Evolutionary conservation across 64 coral and sea anemone species (phyloP), one percentile per base, ranked within the genome.

Genomic region (Stichodactyla mertensii): DNA sequence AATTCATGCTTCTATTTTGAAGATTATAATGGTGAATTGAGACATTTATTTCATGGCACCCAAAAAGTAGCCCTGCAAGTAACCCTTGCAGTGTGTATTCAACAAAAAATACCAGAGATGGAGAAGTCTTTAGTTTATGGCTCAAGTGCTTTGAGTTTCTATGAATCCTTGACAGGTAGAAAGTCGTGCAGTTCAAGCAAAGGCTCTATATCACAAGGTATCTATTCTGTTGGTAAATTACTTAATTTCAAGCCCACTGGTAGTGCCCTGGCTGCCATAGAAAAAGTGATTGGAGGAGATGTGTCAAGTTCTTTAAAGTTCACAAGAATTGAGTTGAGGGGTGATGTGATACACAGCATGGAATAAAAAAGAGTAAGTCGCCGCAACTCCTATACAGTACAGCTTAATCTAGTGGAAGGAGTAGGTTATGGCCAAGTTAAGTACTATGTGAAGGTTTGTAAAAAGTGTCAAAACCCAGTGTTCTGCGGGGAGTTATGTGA

Each of bases 1-100:
- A 51, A n/a, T 3, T 90, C 83, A 1, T 90, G 89, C 69, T 90
- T 90, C 27, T 85, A 70, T 64, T 90, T 86, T 90, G 83, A 86
- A 13, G 89, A 57, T n/a, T 90, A 77, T 79, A 90, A 90, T 86
- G 89, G 89, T 5, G 83, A 90, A 12, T 53, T 90, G 20, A 85
- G 6, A 52, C 71, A 64, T 16, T 52, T 85, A 0, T 90, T 86
- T 56, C 89, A 90, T 58, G 57, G 57, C 57, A 58, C 57, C 14
- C 57, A 58, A 58, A 58, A 58, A 58, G 57, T 58, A 58, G 57
- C 57, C 14, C 7, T 58, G 57, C 57, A 58, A 14, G 57, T 58
- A 58, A 58, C 57, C 14, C 2, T 58, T 58, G 57, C 57, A 58
- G 57, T 58, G 7, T 58, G 57, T 14, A 58, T 58, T 62, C 60